phyloP scores from a whole-genome alignment of 2,888 invertebrate genomes.

The Apamea monoglypha region DNA sequence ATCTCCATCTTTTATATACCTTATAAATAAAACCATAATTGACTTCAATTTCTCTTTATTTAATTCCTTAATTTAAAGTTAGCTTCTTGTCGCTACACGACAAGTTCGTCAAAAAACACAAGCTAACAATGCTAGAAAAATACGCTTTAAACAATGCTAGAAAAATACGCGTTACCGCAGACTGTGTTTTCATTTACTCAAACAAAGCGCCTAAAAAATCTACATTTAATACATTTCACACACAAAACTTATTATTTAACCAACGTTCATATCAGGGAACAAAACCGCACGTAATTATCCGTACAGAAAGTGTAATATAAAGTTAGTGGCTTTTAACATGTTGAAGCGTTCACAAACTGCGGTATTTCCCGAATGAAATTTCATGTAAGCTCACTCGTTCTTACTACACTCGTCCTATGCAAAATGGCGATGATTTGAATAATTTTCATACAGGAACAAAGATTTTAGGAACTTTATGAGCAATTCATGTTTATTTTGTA shows the following conservation, averaged over 20 bases:
- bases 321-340: slow-evolving; percentile 86
- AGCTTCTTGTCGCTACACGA: too few relatives aligned
- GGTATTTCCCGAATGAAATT: slow-evolving; percentile 81
- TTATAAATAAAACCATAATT: too few relatives aligned
- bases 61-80: too few relatives aligned
- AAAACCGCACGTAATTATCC: slow-evolving; percentile 80
- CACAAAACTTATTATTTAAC: slow-evolving; percentile 53
- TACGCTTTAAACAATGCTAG: slow-evolving; percentile 20
- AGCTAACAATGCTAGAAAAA: slow-evolving; percentile 28
- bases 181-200: slow-evolving; percentile 39
- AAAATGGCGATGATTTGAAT: slow-evolving; percentile 76
- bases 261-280: slow-evolving; percentile 60
- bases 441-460: slow-evolving; percentile 62
- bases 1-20: too few relatives aligned
- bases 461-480: slow-evolving; percentile 42
- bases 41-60: too few relatives aligned
- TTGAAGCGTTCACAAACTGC: slow-evolving; percentile 85
- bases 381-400: slow-evolving; percentile 78
- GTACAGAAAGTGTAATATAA: slow-evolving; percentile 82
- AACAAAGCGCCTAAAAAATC: slow-evolving; percentile 29
- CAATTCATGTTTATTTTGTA: slow-evolving; percentile 37
- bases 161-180: slow-evolving; percentile 26
- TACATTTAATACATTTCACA: slow-evolving; percentile 37
- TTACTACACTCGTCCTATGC: slow-evolving; percentile 71
- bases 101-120: slow-evolving; percentile 38